These are phyloP conservation scores for Zoanthus sansibaricus DNA, from an alignment of 92 coral and sea anemone species.

Conservation along the genomic window DNA sequence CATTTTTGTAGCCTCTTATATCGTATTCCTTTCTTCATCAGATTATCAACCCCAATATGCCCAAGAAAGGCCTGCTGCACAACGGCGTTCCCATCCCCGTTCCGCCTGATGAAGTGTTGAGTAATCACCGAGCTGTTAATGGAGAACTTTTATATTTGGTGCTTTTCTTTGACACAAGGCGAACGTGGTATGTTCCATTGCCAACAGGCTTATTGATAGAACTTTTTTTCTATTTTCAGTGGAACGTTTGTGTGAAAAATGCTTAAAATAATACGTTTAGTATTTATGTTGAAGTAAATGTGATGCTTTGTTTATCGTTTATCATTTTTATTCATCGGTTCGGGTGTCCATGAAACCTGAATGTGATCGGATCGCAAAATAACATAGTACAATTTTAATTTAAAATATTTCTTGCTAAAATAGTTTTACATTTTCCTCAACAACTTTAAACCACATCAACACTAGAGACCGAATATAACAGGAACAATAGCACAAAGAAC, in stretches of 20 bases:
- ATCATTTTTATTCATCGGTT: too few species aligned
- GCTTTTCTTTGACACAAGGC: constrained; percentile 92
- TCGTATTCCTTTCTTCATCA: constrained; percentile 24
- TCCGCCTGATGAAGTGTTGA: constrained; percentile 97
- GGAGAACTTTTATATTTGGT: constrained; percentile 95
- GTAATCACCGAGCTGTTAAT: constrained; percentile 76
- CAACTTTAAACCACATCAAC: constrained; percentile 5
- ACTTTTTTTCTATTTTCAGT: not conserved
- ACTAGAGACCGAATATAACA: not conserved
- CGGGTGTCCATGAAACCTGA: too few species aligned
- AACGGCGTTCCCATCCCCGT: constrained; percentile 99
- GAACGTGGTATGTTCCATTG: constrained; percentile 87
- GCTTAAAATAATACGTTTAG: too few species aligned
- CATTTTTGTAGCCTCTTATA: too few species aligned
- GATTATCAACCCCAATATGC: constrained; percentile 96
- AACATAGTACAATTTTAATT: not conserved
- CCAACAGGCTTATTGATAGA: not conserved
- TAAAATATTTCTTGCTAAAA: not conserved
- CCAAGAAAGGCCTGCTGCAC: constrained; percentile 93
- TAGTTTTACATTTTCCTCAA: constrained; percentile 3
- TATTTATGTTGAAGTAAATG: too few species aligned
- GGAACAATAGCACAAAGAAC: constrained; percentile 44
- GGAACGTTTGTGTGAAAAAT: not conserved
- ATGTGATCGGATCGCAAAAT: not conserved
- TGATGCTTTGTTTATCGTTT: too few species aligned